Base-by-base conservation (phyloP, 2,113 vertebrate species). In the Clarias gariepinus region DNA sequence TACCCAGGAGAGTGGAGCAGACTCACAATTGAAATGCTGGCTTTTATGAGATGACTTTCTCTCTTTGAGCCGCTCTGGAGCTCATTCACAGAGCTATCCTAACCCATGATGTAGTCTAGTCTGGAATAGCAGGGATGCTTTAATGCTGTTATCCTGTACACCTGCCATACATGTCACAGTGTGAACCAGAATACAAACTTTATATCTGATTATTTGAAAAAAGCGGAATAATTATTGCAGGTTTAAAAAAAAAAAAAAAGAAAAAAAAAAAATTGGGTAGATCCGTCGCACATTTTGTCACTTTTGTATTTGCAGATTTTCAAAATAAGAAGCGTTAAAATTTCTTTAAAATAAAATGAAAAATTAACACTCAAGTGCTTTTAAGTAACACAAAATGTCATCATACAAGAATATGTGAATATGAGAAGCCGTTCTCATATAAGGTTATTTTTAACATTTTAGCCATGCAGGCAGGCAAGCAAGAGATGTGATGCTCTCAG, bases 1-100 rank as follows among this genome's bases (percentile, higher is more conserved):
- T 81, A 87, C 88, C 83, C 90, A 89, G 88, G 88, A 90, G 90
- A 88, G 77, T 82, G 69, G 73, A 61, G 61, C 83, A 88, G 84
- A 86, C 86, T 85, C 76, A 53, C 58, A 69, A 81, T 66, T 87
- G 81, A 82, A 88, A 85, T 61, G 83, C 86, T 85, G 60, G 36
- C 47, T 80, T 71, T 83, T 36, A 41, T 79, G 81, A 76, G 76
- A 30, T 64, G 82, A 57, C 77, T 63, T 79, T 79, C 73, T 84
- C 82, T 71, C 73, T 86, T 82, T 36, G 52, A 77, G 73, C 82
- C 58, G 11, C 19, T 57, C 52, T 19, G 52, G 78, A 12, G n/a
- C 16, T 60, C 53, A 78, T 78, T 55, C 76, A 78, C 53, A 79
- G 16, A 79, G 53, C n/a, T 33, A 12, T 80, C 55, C 78, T 23